phyloP scores from a whole-genome alignment of 2,113 vertebrate genomes.

The Clarias gariepinus region DNA sequence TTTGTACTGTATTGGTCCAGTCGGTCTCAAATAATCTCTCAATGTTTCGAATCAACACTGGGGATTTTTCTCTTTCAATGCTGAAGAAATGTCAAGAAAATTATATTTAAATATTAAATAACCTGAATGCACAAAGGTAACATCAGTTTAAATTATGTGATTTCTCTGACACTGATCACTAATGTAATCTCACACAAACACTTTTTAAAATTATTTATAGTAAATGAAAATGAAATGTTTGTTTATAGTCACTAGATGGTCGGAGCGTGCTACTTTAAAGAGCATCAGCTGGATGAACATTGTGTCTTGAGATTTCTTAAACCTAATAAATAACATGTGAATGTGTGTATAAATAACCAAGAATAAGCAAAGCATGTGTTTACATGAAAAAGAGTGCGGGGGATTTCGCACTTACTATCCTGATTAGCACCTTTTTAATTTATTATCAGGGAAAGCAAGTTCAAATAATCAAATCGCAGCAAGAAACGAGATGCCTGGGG shows the following conservation, averaged over 20 bases:
- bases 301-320: neutral
- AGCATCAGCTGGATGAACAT: neutral
- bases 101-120: neutral
- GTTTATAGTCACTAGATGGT: neutral
- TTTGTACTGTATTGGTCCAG: too few species aligned
- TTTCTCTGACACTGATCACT: neutral
- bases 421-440: slow-evolving; percentile 53
- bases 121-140: neutral
- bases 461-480: neutral
- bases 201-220: neutral
- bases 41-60: too few species aligned
- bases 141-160: neutral
- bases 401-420: slow-evolving; percentile 39
- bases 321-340: neutral
- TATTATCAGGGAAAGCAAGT: neutral
- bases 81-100: neutral
- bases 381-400: neutral
- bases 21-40: too few species aligned
- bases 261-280: too few species aligned
- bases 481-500: neutral
- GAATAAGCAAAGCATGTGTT: slow-evolving; percentile 2
- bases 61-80: neutral
- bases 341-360: neutral
- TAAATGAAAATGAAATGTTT: neutral
- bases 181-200: neutral